Evolutionary conservation across 2,888 invertebrate genomes (phyloP), one percentile per base, ranked within the genome.

Genomic region (Toxonevra muliebris): DNA sequence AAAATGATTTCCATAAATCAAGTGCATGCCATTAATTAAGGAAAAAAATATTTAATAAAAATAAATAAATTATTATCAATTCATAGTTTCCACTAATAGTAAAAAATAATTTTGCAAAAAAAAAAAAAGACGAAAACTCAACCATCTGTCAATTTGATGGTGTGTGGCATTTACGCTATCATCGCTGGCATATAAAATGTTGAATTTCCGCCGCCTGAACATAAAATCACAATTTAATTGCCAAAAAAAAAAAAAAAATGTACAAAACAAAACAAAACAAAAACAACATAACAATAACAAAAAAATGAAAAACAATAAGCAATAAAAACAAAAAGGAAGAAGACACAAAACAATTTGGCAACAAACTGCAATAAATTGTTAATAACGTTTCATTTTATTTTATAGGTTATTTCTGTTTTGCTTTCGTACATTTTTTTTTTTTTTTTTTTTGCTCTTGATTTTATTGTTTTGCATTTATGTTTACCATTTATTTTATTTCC

Each of bases 321-420:
- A 48, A n/a, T 15, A 10, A 8, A 45, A 48, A 48, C 48, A 48
- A 48, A 48, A 48, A n/a, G 3, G 30, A 48, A 48, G 13, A 48
- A 48, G 15, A 48, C 15, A n/a, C n/a, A 48, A 48, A 48, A 48
- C 48, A 48, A 48, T 48, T 48, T 48, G 48, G 10, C 48, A 48
- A 48, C 48, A 48, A 48, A 48, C 48, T 48, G 48, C 48, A 48
- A 48, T 48, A 48, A 48, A 48, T 48, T 48, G 48, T 48, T 48
- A n/a, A 48, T 48, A 48, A 48, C 15, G 15, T 15, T 48, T 13
- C 48, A 15, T 48, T 48, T 48, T 48, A 48, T 48, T 48, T 48
- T 48, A 48, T 48, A 15, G 1, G 4, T n/a, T 48, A n/a, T 48
- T 48, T 48, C 10, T 48, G 5, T 12, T n/a, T 8, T 48, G 48